Conservation (phyloP, 2,888 invertebrate genomes). For the Torymus auratus region DNA sequence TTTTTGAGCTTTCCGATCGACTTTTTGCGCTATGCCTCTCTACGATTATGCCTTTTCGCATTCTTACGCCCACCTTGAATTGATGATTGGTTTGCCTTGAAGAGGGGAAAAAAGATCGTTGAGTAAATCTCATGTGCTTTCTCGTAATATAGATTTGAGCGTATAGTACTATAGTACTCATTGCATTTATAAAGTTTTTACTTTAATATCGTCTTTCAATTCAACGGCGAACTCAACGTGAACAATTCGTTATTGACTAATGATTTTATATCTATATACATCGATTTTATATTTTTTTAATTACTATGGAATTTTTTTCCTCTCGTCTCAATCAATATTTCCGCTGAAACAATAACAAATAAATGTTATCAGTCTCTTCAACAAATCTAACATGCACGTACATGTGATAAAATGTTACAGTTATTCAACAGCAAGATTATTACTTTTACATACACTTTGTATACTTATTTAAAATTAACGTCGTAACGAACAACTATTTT, state of each 20-base stretch:
- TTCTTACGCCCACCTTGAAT: not conserved
- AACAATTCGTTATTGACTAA: slow-evolving; percentile 32
- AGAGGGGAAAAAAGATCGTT: slow-evolving; percentile 6
- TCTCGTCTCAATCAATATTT: not conserved
- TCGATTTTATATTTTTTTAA: slow-evolving; percentile 6
- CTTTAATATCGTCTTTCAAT: too few relatives aligned
- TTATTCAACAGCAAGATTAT: slow-evolving; percentile 25
- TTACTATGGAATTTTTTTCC: not conserved
- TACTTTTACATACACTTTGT: not conserved
- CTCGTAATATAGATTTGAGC: too few relatives aligned
- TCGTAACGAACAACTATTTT: slow-evolving; percentile 28
- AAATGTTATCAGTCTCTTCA: not conserved
- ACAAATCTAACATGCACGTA: not conserved
- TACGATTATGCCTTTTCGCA: not conserved
- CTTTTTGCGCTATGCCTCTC: not conserved
- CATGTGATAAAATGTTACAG: slow-evolving; percentile 34
- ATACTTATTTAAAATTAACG: slow-evolving; percentile 37
- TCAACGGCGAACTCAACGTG: not conserved
- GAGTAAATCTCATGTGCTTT: not conserved
- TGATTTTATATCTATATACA: slow-evolving; percentile 36
- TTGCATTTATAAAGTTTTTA: too few relatives aligned
- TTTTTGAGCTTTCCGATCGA: slow-evolving; percentile 44
- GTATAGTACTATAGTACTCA: too few relatives aligned
- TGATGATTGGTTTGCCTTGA: not conserved
- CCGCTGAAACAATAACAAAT: slow-evolving; percentile 3